Evolutionary conservation across 64 coral and sea anemone species (phyloP).

Genomic region (Montipora capricornis): DNA sequence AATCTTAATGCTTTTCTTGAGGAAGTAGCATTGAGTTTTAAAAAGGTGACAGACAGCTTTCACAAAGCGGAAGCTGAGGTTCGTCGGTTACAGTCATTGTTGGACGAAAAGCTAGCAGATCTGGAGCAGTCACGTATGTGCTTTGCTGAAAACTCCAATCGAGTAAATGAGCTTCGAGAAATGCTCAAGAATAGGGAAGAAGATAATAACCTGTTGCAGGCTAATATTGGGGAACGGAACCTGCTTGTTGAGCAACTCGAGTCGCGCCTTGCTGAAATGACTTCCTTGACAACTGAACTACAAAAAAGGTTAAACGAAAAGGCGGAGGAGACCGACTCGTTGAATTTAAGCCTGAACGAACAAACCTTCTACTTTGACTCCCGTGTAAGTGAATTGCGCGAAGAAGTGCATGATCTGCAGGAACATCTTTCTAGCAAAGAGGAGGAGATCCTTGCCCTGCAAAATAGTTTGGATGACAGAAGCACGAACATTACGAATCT

Average conservation of each 20-base stretch:
- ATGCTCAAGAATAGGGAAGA: conserved; percentile 46
- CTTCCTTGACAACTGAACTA: background rate
- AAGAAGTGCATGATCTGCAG: background rate
- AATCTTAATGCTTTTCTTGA: background rate
- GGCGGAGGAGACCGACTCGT: background rate
- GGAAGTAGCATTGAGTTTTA: background rate
- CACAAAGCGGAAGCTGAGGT: background rate
- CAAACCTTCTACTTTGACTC: conserved; percentile 15
- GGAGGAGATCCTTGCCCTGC: conserved; percentile 8
- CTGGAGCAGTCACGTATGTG: conserved; percentile 1
- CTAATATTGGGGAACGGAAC: conserved; percentile 32
- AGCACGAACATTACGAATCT: conserved; percentile 30
- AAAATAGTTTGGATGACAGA: conserved; percentile 59
- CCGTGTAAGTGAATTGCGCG: background rate
- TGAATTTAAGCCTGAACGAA: conserved; percentile 13
- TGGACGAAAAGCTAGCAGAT: conserved; percentile 4
- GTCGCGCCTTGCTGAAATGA: background rate
- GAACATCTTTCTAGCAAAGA: conserved; percentile 28
- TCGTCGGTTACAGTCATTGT: background rate
- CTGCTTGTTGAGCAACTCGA: background rate
- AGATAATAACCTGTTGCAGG: conserved; percentile 28
- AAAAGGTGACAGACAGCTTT: conserved; percentile 8
- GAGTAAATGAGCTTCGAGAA: conserved; percentile 22
- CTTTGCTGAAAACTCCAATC: conserved; percentile 27
- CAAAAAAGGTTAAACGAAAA: background rate